phyloP scores from a whole-genome alignment of 2,888 invertebrate genomes.

The Andrena chrysosceles region DNA sequence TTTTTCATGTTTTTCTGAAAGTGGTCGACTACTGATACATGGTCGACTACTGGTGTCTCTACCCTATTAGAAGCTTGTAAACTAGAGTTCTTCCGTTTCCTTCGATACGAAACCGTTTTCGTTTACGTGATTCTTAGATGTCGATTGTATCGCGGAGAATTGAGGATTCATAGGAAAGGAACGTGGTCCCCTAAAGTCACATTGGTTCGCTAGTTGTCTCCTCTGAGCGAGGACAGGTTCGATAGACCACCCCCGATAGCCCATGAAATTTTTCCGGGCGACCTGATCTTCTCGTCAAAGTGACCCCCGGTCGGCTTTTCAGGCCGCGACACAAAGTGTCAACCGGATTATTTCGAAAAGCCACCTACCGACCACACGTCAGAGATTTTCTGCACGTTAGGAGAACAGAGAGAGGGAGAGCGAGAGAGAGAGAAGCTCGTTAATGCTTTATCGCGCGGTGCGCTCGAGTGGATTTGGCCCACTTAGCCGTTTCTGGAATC shows the following conservation, averaged over 20 bases:
- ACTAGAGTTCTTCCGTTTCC: too few species aligned
- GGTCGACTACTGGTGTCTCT: too few species aligned
- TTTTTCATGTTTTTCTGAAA: too few species aligned
- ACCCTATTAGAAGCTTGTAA: not conserved
- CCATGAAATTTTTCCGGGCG: conserved; percentile 60
- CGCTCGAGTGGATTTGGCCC: conserved; percentile 60
- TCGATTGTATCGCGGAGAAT: not conserved
- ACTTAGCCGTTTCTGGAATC: conserved; percentile 61
- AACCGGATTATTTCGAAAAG: conserved; percentile 58
- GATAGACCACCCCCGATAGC: conserved; percentile 7
- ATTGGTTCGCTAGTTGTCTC: not conserved
- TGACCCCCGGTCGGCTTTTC: conserved; percentile 43
- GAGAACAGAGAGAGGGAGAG: not conserved
- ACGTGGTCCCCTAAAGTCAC: not conserved
- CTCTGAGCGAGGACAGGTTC: conserved; percentile 2
- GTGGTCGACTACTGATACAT: too few species aligned
- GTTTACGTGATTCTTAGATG: not conserved
- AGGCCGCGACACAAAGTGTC: conserved; percentile 54
- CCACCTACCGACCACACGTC: conserved; percentile 38
- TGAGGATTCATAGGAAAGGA: not conserved
- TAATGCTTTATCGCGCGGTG: conserved; percentile 68
- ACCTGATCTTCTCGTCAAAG: conserved; percentile 63
- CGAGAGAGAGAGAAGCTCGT: conserved; percentile 36
- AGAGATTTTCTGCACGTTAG: conserved; percentile 52
- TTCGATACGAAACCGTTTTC: not conserved